Evolutionary conservation across 2,113 vertebrate species (phyloP), one percentile per base, ranked within the genome.

Genomic region (Cebus imitator): DNA sequence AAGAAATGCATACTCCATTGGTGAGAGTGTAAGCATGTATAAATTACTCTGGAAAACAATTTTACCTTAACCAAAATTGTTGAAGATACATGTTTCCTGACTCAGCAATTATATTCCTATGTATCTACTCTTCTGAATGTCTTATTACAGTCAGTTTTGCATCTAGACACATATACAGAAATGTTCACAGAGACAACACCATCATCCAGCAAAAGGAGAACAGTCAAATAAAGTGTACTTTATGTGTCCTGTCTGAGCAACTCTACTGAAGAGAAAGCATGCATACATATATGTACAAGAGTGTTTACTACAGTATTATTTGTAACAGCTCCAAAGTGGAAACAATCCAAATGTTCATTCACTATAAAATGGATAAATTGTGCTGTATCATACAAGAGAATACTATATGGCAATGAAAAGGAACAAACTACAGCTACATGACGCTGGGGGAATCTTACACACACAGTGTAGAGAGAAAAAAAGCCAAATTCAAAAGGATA

Each of bases 121-220:
- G 18, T 70, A 75, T 78, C 58, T 88, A 76, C 5, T 72, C 48
- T 76, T 87, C 0, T 6, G 35, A 94, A 81, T 72, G n/a, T 35
- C 17, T 75, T 75, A 61, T 30, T 84, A 75, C 12, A 76, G 21
- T 83, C 9, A 76, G 21, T 83, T 92, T 93, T 85, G 3, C 8
- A 91, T 14, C 32, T 85, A 57, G 50, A 91, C 79, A 84, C 50
- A 91, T 14, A 88, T 1, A 66, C 13, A 70, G 48, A 91, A 89
- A 87, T 86, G 9, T 52, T 93, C 58, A 72, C 4, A 92, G 81
- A 40, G 2, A 40, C 5, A 90, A 23, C 81, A 86, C 4, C 61
- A 66, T 72, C 73, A 94, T 35, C 45, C 45, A 64, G 76, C 35
- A 78, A 90, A 97, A 90, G 35, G 43, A 95, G 35, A 92, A 96